Base-by-base conservation (phyloP, 1,140 invertebrate species). In the Pollicipes pollicipes region DNA sequence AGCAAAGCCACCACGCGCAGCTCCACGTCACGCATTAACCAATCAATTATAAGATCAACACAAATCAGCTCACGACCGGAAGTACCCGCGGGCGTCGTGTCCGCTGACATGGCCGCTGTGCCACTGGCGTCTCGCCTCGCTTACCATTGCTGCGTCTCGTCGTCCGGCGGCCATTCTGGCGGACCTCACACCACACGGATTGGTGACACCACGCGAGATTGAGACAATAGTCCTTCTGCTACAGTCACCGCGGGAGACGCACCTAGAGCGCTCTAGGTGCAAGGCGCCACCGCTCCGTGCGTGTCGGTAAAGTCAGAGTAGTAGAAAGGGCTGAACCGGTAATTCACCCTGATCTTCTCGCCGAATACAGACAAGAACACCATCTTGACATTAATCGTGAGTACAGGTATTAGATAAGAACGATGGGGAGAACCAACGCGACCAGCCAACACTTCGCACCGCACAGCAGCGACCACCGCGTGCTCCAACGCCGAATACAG, bases 231-330 rank as follows among this genome's bases (percentile, higher is more conserved):
- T 58, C 29, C 35, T 31, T 30, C 66, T 37, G 37, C 72, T 27
- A 71, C 68, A 35, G 70, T 71, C 8, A 68, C 70, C n/a, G 70
- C 37, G 24, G 66, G 70, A 30, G 72, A 69, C 68, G 72, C 27
- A 68, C 70, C 26, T 67, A 63, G 29, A 69, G 70, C 30, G 68
- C 70, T 63, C 37, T 69, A n/a, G 72, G 30, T 68, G 45, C 69
- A 8, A 71, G 66, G 66, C 66, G 63, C 67, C 69, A 83, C 13
- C 6, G 24, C 45, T 21, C 13, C 13, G 45, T 58, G 45, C 45
- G 45, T 58, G 21, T 58, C 45, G 73, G 83, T 84, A 74, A 85
- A 85, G 76, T 84, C 84, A 66, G 83, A 85, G 78, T 85, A 85
- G 77, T 85, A 85, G 75, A 85, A 85, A 72, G 83, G 84, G n/a